Percentiles rank a stretch among this genome's conserved stretches.
These are phyloP conservation scores for Dufourea novaeangliae DNA, from an alignment of 1,140 invertebrate genomes.

Conservation along the genomic window DNA sequence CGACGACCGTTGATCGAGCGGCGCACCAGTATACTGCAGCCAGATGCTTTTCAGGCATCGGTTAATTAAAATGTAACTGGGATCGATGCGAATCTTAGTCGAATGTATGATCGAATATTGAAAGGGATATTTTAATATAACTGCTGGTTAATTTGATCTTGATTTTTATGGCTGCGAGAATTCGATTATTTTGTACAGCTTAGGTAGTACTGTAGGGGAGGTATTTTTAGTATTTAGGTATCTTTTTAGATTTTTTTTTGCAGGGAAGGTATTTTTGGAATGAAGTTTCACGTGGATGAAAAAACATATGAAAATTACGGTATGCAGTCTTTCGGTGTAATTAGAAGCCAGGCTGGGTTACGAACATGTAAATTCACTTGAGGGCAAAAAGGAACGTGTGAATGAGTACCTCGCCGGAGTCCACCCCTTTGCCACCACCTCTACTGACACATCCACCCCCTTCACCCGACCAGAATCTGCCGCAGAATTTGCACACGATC, in stretches of 20 bases:
- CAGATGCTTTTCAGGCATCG: neutral
- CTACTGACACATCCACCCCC: neutral
- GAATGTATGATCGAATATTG: neutral
- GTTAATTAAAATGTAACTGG: neutral
- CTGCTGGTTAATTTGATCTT: too few relatives aligned
- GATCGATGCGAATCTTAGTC: neutral
- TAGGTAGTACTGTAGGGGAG: too few relatives aligned
- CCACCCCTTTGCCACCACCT: slow-evolving; percentile 10
- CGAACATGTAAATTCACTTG: slow-evolving; percentile 12
- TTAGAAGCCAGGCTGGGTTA: slow-evolving; percentile 7
- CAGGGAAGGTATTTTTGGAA: too few relatives aligned
- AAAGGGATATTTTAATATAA: too few relatives aligned
- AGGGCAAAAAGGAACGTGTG: slow-evolving; percentile 32
- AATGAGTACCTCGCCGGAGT: slow-evolving; percentile 28
- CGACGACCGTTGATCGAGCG: neutral
- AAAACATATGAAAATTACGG: neutral
- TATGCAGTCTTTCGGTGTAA: neutral
- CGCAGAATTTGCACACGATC: slow-evolving; percentile 61
- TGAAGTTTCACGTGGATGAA: too few relatives aligned
- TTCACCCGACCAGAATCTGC: slow-evolving; percentile 41
- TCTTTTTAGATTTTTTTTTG: too few relatives aligned
- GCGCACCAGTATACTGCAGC: neutral
- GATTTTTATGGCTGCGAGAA: too few relatives aligned
- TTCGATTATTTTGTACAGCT: too few relatives aligned
- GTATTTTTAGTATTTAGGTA: too few relatives aligned